Base-by-base conservation (phyloP, 1,140 invertebrate genomes). In the Drosophila pallidifrons region DNA sequence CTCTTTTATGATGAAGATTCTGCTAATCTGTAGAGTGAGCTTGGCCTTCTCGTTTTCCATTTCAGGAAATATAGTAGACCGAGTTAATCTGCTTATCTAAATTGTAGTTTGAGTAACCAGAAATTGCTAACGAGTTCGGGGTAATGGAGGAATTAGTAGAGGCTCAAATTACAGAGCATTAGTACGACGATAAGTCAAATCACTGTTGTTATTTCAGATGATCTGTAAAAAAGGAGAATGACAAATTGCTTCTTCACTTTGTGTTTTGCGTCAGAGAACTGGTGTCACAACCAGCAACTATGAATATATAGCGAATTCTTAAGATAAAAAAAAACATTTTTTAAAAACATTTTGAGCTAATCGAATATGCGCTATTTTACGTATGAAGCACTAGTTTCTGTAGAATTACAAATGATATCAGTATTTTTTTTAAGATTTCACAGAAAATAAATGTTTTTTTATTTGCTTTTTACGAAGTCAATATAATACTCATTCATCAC, bases 61-160 rank as follows among this genome's bases (percentile, higher is more conserved):
- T 32, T 32, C 49, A 43, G 35, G 45, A 55, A 43, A 43, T 51
- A 25, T 25, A 25, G 20, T 25, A 46, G 25, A 58, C 35, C 20
- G 25, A 46, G 25, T 6, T 51, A 41, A 59, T 49, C 43, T 41
- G 54, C 30, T 66, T 57, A 65, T 25, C 25, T 30, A 51, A 65
- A 41, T 30, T 58, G 25, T 35, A 10, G 32, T 25, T 57, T 7
- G 11, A 32, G 16, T 49, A 55, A 54, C 51, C 30, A 38, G 51
- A 71, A 38, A 47, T 25, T 54, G 61, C 32, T 65, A 65, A 54
- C 54, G 32, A 45, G 32, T 47, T 60, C 25, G 25, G 13, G 30
- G 30, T 28, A 60, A 60, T 25, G 20, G 20, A 16, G n/a, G 30
- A 20, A 35, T n/a, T 2, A 46, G 15, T 8, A 3, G 16, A 6